Evolutionary conservation across 2,797 vertebrate genomes (phyloP).

Genomic region (Pteronotus mesoamericanus): DNA sequence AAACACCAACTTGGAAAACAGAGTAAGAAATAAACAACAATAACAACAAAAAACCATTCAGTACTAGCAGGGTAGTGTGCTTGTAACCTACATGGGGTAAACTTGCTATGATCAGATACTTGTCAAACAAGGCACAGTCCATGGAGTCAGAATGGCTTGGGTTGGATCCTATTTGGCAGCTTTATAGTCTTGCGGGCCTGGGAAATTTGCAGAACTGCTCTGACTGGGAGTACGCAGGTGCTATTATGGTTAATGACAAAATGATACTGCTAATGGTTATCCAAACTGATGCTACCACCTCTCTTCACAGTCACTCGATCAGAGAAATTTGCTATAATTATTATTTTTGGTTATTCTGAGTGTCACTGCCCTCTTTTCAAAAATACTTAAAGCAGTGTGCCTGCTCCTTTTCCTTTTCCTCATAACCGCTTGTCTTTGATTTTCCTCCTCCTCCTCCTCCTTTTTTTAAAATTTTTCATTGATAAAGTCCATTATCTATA

Average conservation of each 20-base stretch:
- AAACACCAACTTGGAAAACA: conserved; percentile 56
- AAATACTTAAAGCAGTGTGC: background rate
- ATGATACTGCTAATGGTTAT: background rate
- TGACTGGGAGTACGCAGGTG: background rate
- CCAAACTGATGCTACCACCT: background rate
- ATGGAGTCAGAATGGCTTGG: background rate
- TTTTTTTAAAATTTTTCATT: background rate
- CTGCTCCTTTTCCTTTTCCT: background rate
- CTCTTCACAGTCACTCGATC: background rate
- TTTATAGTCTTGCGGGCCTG: background rate
- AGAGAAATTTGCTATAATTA: background rate
- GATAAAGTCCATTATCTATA: background rate
- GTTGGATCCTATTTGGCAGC: background rate
- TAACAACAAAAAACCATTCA: background rate
- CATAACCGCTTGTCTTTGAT: background rate
- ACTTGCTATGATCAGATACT: background rate
- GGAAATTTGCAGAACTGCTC: background rate
- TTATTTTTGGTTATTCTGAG: background rate
- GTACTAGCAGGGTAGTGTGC: background rate
- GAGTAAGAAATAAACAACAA: conserved; percentile 50
- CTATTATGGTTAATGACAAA: background rate
- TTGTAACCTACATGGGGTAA: background rate
- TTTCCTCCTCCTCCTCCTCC: background rate
- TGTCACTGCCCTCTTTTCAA: background rate
- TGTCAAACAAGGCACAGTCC: background rate